Base-by-base conservation (phyloP, 2,888 invertebrate genomes). In the Iphiclides podalirius region DNA sequence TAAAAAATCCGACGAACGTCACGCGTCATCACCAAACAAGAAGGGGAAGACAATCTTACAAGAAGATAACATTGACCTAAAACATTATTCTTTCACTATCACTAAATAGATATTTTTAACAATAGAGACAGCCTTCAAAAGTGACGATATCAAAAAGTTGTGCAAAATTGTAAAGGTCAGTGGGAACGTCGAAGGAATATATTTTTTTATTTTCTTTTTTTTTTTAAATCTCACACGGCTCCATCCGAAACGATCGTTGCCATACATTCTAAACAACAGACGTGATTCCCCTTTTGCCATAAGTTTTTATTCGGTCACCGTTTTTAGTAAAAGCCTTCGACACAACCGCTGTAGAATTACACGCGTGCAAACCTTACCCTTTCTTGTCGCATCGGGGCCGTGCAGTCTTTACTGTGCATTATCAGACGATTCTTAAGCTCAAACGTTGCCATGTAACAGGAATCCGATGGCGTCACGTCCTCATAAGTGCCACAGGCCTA, bases 61-160 rank as follows among this genome's bases (percentile, higher is more conserved):
- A 58, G 35, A 53, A 55, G 15, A 23, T 13, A 36, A 16, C 4
- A 17, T 17, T 17, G 17, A 35, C 54, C n/a, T 46, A 58, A 31
- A 31, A 31, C 12, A n/a, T 11, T 6, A 20, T 12, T n/a, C 2
- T 28, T 31, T 31, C 11, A 31, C 4, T 31, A 31, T 12, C 52
- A 35, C 55, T 56, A 52, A 40, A 59, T 61, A 58, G 47, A 47
- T 58, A n/a, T n/a, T n/a, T 52, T 50, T 36, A 49, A 58, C 51
- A 52, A 48, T 57, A 58, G 53, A 62, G 69, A 76, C 74, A 78
- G 74, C 75, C 73, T 76, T 76, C 58, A 40, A 58, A 58, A 65
- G 67, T 70, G 66, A 64, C 63, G 69, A 65, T 68, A 71, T 64
- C 67, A 64, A 64, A 67, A 70, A 72, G 70, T 73, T 72, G 80